These are phyloP conservation scores for Hyles euphorbiae DNA, from an alignment of 1,140 invertebrate species.

Conservation along the genomic window DNA sequence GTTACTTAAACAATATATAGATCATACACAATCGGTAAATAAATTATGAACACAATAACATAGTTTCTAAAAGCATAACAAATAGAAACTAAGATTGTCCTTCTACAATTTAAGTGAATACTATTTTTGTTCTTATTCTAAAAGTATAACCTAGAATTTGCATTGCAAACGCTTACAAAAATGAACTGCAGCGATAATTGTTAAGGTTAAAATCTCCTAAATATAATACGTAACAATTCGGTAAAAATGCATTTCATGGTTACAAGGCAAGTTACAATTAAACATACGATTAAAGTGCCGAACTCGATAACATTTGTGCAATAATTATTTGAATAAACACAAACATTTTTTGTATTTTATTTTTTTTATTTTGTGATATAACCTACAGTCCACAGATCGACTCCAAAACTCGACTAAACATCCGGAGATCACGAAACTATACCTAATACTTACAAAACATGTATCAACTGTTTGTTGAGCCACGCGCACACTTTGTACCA, in stretches of 20 bases:
- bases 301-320: constrained; percentile 29
- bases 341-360: constrained; percentile 13
- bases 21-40: constrained; percentile 41
- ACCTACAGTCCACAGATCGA: constrained; percentile 33
- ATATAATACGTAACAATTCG: constrained; percentile 22
- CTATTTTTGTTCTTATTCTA: constrained; percentile 39
- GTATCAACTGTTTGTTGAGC: constrained; percentile 11
- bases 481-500: constrained; percentile 13
- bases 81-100: constrained; percentile 23
- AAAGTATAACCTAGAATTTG: constrained; percentile 27
- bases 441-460: constrained; percentile 51
- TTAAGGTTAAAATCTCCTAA: constrained; percentile 23
- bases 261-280: constrained; percentile 29
- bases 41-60: constrained; percentile 47
- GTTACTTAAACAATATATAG: constrained; percentile 28
- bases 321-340: constrained; percentile 21
- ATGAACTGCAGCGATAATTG: constrained; percentile 17
- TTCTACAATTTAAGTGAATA: constrained; percentile 42
- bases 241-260: constrained; percentile 16
- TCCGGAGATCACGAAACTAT: constrained; percentile 64
- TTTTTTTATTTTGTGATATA: constrained; percentile 13
- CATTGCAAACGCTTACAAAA: constrained; percentile 15
- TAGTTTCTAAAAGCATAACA: constrained; percentile 33
- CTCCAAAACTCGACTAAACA: constrained; percentile 43
- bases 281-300: constrained; percentile 20